A percentile compares a stretch with the other conserved stretches of the same genome.
These are phyloP conservation scores for Cercocebus atys DNA, from an alignment of 2,113 vertebrate species.

Conservation along the genomic window DNA sequence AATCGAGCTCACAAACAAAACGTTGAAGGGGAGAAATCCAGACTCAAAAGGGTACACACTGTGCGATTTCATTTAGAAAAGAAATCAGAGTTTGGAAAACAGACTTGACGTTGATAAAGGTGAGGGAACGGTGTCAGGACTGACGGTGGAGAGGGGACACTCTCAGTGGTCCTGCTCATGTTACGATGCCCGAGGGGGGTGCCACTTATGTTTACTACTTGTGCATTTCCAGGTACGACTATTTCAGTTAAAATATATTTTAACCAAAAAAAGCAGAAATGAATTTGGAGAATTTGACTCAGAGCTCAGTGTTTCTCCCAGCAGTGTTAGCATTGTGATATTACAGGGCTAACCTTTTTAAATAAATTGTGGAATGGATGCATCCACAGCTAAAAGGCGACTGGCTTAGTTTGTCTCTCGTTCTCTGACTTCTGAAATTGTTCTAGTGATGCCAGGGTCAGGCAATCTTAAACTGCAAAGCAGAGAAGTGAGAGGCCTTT, in stretches of 20 bases:
- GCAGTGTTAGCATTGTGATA: too few relatives aligned
- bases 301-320: neutral
- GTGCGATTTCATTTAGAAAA: neutral
- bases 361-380: neutral
- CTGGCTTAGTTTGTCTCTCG: neutral
- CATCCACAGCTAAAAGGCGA: fast-evolving
- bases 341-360: neutral
- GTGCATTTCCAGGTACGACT: neutral
- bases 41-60: neutral
- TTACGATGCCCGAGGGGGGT: neutral
- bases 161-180: neutral
- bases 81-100: neutral
- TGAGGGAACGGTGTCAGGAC: neutral
- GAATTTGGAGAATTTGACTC: neutral
- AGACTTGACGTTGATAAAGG: neutral
- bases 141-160: fast-evolving
- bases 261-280: neutral
- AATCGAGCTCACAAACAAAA: neutral
- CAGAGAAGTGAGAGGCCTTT: neutral
- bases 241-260: neutral
- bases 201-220: neutral
- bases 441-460: neutral
- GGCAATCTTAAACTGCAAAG: neutral
- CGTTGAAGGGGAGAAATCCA: neutral
- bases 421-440: neutral